These are phyloP conservation scores for Ploceus nigricollis DNA, from an alignment of 2,113 vertebrate species.

Conservation along the genomic window DNA sequence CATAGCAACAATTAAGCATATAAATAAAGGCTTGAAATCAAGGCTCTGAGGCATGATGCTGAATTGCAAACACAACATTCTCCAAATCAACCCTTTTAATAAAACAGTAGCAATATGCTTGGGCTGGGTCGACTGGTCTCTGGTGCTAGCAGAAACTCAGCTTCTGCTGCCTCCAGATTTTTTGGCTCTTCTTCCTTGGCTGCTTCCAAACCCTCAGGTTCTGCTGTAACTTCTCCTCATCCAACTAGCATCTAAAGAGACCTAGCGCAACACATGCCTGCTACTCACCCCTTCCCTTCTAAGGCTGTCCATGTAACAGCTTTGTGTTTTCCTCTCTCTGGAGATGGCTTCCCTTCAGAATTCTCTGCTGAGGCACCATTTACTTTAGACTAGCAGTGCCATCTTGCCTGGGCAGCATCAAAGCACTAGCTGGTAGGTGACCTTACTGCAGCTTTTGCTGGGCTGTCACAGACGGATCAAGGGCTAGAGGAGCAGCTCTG, in stretches of 20 bases:
- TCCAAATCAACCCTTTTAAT: slow-evolving; percentile 72
- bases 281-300: background rate
- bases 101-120: slow-evolving; percentile 73
- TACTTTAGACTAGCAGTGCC: background rate
- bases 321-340: background rate
- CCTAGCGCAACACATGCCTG: background rate
- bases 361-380: background rate
- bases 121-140: slow-evolving; percentile 41
- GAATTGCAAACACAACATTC: slow-evolving; percentile 73
- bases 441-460: background rate
- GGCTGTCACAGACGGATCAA: background rate
- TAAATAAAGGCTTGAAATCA: slow-evolving; percentile 80
- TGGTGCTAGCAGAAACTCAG: background rate
- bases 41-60: slow-evolving; percentile 71
- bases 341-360: background rate
- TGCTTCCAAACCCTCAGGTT: slow-evolving; percentile 27
- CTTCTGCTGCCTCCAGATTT: slow-evolving; percentile 33
- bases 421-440: background rate
- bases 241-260: background rate
- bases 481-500: background rate
- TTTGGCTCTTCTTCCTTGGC: slow-evolving; percentile 4
- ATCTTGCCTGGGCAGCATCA: background rate
- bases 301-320: background rate
- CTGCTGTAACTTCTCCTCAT: slow-evolving; percentile 1
- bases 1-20: slow-evolving; percentile 85